phyloP scores from a whole-genome alignment of 2,888 invertebrate genomes.

The Tenodera sinensis region DNA sequence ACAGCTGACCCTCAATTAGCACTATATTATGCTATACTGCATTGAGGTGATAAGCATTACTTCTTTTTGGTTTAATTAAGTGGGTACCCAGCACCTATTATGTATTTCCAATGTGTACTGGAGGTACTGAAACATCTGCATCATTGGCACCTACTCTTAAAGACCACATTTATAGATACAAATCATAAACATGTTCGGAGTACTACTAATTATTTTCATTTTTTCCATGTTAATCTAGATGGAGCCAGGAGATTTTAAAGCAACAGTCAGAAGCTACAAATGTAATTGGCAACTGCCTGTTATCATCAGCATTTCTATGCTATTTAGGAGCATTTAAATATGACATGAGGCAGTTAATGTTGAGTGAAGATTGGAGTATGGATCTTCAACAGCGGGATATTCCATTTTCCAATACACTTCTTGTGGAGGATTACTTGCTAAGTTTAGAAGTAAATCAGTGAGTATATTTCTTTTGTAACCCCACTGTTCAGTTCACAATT shows the following conservation, averaged over 20 bases:
- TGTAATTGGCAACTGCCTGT: background rate
- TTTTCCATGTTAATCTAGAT: background rate
- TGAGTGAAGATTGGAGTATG: background rate
- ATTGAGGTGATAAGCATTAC: too few relatives aligned
- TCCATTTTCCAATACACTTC: background rate
- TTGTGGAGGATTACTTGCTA: background rate
- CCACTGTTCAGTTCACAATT: too few relatives aligned
- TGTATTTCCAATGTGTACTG: too few relatives aligned
- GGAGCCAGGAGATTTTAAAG: background rate
- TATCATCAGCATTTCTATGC: background rate
- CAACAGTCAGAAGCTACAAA: background rate
- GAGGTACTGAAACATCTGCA: too few relatives aligned
- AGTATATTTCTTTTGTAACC: background rate
- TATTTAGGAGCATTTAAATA: background rate
- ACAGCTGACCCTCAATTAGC: too few relatives aligned
- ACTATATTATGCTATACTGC: too few relatives aligned
- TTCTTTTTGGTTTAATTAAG: too few relatives aligned
- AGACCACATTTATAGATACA: too few relatives aligned
- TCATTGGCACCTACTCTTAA: too few relatives aligned
- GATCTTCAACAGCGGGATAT: background rate
- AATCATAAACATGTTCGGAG: too few relatives aligned
- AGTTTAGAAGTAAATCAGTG: background rate
- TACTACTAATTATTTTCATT: too few relatives aligned
- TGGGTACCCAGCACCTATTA: too few relatives aligned
- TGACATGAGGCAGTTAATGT: background rate